phyloP scores from a whole-genome alignment of 2,113 vertebrate species.

The Charadrius vociferus region DNA sequence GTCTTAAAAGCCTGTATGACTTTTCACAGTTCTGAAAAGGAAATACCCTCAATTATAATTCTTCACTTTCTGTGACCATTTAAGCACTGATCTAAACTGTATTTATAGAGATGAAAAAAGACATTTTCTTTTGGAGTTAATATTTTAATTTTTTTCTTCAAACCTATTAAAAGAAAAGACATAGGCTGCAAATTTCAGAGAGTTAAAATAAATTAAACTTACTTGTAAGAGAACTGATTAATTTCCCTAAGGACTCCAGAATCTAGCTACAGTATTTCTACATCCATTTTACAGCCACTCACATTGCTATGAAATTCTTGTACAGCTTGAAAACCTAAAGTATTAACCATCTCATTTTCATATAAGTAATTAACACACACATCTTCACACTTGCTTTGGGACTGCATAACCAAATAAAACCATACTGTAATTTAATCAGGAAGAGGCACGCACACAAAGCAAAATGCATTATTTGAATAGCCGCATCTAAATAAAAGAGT shows the following conservation, averaged over 20 bases:
- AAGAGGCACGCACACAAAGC: neutral
- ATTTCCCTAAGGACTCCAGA: slow-evolving; percentile 41
- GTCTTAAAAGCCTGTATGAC: neutral
- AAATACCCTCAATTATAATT: neutral
- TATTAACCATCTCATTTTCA: neutral
- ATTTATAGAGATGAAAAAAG: neutral
- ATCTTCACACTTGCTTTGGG: slow-evolving; percentile 6
- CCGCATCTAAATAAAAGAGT: neutral
- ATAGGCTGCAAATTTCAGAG: slow-evolving; percentile 1
- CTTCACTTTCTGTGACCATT: neutral
- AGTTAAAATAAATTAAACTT: slow-evolving; percentile 67
- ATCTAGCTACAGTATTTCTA: slow-evolving; percentile 32
- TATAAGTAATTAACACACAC: neutral
- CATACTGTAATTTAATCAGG: neutral
- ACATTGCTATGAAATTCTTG: neutral
- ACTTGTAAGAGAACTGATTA: slow-evolving; percentile 27
- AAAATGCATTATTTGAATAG: neutral
- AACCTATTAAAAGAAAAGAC: neutral
- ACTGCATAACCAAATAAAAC: neutral
- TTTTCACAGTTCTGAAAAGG: neutral
- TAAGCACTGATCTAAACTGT: neutral
- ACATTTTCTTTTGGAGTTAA: neutral
- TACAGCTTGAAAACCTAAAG: slow-evolving; percentile 21
- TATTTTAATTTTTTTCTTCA: neutral
- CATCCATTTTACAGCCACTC: neutral